Base-by-base conservation (phyloP, 2,888 invertebrate species). In the Melangyna quadrimaculata region DNA sequence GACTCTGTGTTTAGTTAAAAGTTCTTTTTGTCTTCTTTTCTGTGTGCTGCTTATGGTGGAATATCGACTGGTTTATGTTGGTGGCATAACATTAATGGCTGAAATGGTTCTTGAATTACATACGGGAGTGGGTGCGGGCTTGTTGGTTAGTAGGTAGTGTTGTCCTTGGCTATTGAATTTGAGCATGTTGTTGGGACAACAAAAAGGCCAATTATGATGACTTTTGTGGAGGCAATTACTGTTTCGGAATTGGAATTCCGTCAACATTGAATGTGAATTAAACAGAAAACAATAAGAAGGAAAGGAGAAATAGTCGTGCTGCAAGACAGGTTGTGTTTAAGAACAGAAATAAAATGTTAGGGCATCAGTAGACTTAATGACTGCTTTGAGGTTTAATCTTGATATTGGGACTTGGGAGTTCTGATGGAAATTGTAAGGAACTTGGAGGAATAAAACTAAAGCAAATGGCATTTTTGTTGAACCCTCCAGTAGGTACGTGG, bases 101-200 rank as follows among this genome's bases (percentile, higher is more conserved):
- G 12, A 22, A 57, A 57, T 43, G 17, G 24, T 24, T 40, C n/a
- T 57, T 29, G n/a, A 8, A 9, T 22, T 40, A n/a, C 10, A 22
- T 57, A n/a, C n/a, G n/a, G 72, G 77, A 81, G 86, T 86, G 86
- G 86, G 86, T 86, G 86, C 81, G 77, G 81, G n/a, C n/a, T 65
- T 69, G 63, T 72, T 77, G 81, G 77, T 69, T 86, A 32, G 77
- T 65, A 29, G 48, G 77, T 65, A 29, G 48, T 48, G 22, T 14
- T 74, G 84, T 84, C 84, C 84, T 84, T 84, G 84, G 80, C 84
- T 61, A 32, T 59, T 67, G 75, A 45, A 59, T 82, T 65, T 65
- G 57, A 74, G 70, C 74, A 45, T 71, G 71, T 75, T 67, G 43
- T 70, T 17, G 2, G 2, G 17, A 35, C 45, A 57, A 27, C 43